phyloP scores from a whole-genome alignment of 2,888 invertebrate genomes.

The Nesidiocoris tenuis region DNA sequence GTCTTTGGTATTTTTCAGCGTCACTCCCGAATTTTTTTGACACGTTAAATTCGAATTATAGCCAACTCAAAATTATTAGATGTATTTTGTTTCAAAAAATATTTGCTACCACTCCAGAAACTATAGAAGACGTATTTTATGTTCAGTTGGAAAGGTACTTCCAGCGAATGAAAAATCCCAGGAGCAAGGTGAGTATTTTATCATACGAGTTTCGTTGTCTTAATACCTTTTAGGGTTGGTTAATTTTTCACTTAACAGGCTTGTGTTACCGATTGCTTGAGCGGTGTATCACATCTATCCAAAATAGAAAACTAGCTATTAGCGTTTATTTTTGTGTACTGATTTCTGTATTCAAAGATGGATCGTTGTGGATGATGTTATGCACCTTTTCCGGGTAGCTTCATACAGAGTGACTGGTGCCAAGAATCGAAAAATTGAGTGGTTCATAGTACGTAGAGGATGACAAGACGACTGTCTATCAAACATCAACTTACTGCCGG shows the following conservation, averaged over 20 bases:
- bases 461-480: too few relatives aligned
- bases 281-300: conserved; percentile 26
- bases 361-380: neutral
- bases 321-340: neutral
- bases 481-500: too few relatives aligned
- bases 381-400: neutral
- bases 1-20: too few relatives aligned
- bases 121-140: conserved; percentile 43
- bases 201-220: conserved; percentile 22
- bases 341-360: neutral
- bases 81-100: conserved; percentile 28
- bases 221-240: conserved; percentile 20
- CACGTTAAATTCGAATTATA: neutral
- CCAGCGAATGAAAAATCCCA: conserved; percentile 88
- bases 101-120: conserved; percentile 29
- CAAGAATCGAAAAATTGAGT: too few relatives aligned
- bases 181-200: conserved; percentile 53
- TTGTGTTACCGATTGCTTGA: conserved; percentile 14
- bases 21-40: neutral
- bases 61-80: neutral
- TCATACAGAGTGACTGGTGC: too few relatives aligned
- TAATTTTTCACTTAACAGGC: conserved; percentile 27
- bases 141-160: conserved; percentile 84
- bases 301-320: neutral
- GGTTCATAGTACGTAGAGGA: too few relatives aligned